These are phyloP conservation scores for Oncopodura yosiiana DNA, from an alignment of 1,140 invertebrate species.

Conservation along the genomic window DNA sequence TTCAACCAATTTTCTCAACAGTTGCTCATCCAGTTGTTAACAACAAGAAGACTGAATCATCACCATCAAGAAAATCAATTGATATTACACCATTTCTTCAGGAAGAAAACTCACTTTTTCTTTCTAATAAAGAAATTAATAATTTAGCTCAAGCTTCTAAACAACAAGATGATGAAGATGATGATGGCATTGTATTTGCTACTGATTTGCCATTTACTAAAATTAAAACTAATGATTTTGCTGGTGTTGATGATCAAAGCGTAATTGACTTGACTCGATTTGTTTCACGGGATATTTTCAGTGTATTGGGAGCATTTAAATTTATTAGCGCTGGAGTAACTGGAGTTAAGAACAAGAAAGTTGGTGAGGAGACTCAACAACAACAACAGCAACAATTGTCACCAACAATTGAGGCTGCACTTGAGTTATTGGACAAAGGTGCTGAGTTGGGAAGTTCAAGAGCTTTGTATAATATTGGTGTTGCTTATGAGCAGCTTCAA, in stretches of 20 bases:
- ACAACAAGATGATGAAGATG: slow-evolving; percentile 4
- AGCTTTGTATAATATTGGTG: slow-evolving; percentile 32
- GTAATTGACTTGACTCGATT: slow-evolving; percentile 3
- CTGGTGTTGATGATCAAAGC: slow-evolving; percentile 8
- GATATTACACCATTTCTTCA: slow-evolving; percentile 27
- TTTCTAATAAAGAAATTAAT: background rate
- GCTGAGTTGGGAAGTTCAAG: slow-evolving; percentile 26
- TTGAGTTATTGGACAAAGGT: slow-evolving; percentile 26
- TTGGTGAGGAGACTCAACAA: background rate
- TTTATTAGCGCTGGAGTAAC: too few relatives aligned
- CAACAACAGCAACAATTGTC: background rate
- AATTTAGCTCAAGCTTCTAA: too few relatives aligned
- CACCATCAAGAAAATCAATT: slow-evolving; percentile 13
- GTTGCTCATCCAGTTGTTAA: background rate
- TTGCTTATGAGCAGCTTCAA: slow-evolving; percentile 27
- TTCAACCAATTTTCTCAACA: slow-evolving; percentile 19
- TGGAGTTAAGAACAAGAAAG: background rate
- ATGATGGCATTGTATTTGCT: slow-evolving; percentile 9
- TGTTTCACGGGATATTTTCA: slow-evolving; percentile 22
- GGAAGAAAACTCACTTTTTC: slow-evolving; percentile 7
- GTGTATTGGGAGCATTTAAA: slow-evolving; percentile 22
- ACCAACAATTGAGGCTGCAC: slow-evolving; percentile 14
- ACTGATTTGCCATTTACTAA: background rate
- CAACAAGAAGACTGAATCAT: background rate
- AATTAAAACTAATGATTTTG: background rate